Base-by-base conservation (phyloP, 2,113 vertebrate species). In the Halichoerus grypus region DNA sequence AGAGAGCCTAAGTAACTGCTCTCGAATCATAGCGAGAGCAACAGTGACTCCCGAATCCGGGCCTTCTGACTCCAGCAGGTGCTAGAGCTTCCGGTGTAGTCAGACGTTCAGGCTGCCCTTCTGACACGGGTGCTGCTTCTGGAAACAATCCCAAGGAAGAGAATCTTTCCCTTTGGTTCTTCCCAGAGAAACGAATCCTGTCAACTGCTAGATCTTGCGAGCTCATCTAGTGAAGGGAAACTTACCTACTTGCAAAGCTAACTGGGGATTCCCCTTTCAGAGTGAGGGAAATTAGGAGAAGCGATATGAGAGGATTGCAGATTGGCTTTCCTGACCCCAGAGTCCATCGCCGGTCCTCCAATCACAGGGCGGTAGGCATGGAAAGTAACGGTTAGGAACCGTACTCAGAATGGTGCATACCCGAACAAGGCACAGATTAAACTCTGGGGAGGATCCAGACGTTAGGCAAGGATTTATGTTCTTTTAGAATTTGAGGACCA, bases 31-130 rank as follows among this genome's bases (percentile, higher is more conserved):
- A 67, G 71, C 13, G 28, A 31, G 3, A 53, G 42, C 16, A 49
- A 55, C 63, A 61, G 31, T 10, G 42, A 42, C 81, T 5, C 19
- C 15, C 3, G 26, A 33, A 13, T n/a, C 16, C 0, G 0, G 46
- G 16, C 28, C 51, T 53, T 26, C 67, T 11, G 67, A 49, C 26
- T 51, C 63, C 24, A 4, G 42, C 65, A 46, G 57, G 49, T 33
- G 31, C 5, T 10, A 1, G 5, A 69, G 28, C 36, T 28, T 39
- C 33, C 11, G 1, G 26, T 0, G 21, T 0, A 28, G 36, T 9
- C 3, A 39, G 19, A 46, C 33, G 0, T 4, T 8, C 9, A 69
- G 31, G 24, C 46, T 24, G 94, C 24, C 39, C 83, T 46, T 46
- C 19, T 7, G 33, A 39, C 1, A 1, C 59, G 26, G 46, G 3